Conservation (phyloP, 1,140 invertebrate species). For the Anthonomus grandis region DNA sequence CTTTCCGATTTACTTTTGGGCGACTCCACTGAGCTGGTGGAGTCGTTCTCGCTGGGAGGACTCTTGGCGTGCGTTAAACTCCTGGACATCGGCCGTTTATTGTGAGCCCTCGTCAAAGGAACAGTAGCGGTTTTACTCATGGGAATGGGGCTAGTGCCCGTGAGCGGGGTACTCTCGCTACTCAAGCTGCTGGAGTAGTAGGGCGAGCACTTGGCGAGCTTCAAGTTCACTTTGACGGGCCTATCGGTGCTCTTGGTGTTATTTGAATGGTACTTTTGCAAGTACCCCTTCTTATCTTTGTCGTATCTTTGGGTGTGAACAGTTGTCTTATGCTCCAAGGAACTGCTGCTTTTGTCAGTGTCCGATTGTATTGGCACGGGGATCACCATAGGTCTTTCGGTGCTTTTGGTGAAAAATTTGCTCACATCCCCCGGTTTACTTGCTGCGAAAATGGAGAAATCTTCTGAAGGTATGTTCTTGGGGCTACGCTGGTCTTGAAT, state of each 20-base stretch:
- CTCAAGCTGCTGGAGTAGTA: slow-evolving; percentile 68
- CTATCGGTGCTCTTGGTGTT: slow-evolving; percentile 45
- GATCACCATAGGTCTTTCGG: slow-evolving; percentile 41
- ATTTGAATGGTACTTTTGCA: slow-evolving; percentile 37
- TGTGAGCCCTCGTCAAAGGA: slow-evolving; percentile 43
- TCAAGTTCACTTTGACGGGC: slow-evolving; percentile 53
- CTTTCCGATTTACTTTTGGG: slow-evolving; percentile 56
- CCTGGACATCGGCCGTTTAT: slow-evolving; percentile 41
- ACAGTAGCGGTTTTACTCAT: slow-evolving; percentile 47
- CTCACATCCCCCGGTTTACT: slow-evolving; percentile 5
- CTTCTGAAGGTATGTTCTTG: slow-evolving; percentile 44
- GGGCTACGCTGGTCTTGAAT: slow-evolving; percentile 36
- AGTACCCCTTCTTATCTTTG: slow-evolving; percentile 43
- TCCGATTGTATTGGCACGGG: slow-evolving; percentile 41
- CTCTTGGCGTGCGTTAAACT: slow-evolving; percentile 53
- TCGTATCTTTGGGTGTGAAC: slow-evolving; percentile 44
- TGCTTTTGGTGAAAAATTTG: slow-evolving; percentile 42
- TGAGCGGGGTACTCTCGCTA: slow-evolving; percentile 62
- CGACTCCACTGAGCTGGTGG: slow-evolving; percentile 64
- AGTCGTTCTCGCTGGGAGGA: slow-evolving; percentile 66
- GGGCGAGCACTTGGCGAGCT: slow-evolving; percentile 63
- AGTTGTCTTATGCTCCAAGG: slow-evolving; percentile 42
- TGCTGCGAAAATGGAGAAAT: slow-evolving; percentile 31
- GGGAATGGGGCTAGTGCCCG: slow-evolving; percentile 37
- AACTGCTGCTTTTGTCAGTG: slow-evolving; percentile 46